A percentile compares a stretch with the other conserved stretches of the same genome.
Conservation (phyloP, 2,113 vertebrate genomes). For the Athene noctua region DNA sequence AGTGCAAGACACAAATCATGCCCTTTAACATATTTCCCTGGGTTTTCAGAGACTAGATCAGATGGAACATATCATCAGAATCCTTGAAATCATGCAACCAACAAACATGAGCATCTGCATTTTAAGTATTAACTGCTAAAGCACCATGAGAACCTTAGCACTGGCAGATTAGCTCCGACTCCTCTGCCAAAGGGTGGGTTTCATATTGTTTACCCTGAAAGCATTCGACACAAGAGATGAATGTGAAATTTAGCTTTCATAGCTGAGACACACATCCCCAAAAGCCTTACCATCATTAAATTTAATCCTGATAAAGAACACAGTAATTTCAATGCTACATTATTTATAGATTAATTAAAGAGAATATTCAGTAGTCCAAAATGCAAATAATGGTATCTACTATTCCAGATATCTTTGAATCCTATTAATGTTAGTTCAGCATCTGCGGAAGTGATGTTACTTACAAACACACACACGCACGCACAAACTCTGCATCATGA, state of each 20-base stretch:
- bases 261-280: background rate
- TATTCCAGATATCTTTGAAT: background rate
- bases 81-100: conserved; percentile 27
- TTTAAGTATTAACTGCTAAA: conserved; percentile 46
- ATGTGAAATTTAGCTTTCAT: background rate
- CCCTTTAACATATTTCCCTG: background rate
- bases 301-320: background rate
- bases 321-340: background rate
- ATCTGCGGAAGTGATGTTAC: background rate
- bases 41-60: conserved; percentile 21
- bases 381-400: background rate
- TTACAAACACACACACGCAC: background rate
- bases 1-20: background rate
- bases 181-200: background rate
- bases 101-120: conserved; percentile 17
- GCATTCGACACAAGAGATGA: background rate
- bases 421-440: background rate
- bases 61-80: conserved; percentile 36
- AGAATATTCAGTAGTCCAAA: background rate
- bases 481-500: background rate
- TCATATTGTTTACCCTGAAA: background rate
- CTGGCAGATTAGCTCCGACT: background rate
- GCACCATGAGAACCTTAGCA: background rate
- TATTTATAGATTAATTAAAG: conserved; percentile 6
- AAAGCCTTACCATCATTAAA: background rate